These are phyloP conservation scores for Macrobrachium rosenbergii DNA, from an alignment of 1,140 invertebrate genomes.

Conservation along the genomic window DNA sequence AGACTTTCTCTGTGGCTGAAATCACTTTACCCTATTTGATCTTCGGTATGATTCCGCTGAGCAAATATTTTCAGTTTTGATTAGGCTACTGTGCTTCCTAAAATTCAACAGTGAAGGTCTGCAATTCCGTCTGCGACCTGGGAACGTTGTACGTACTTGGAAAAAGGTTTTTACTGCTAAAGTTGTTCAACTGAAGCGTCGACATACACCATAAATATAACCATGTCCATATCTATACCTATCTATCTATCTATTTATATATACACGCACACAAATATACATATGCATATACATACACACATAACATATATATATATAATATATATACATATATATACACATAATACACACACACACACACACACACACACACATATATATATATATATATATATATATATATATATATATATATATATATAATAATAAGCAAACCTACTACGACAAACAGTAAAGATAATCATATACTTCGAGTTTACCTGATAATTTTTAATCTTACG, in stretches of 20 bases:
- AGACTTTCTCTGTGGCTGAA: too few relatives aligned
- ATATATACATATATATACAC: conserved; percentile 29
- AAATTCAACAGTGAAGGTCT: too few relatives aligned
- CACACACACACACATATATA: conserved; percentile 22
- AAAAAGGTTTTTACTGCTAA: too few relatives aligned
- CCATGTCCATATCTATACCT: conserved; percentile 13
- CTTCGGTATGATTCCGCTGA: too few relatives aligned
- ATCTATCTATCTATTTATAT: conserved; percentile 20
- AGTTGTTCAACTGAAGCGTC: not conserved
- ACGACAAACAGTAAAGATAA: not conserved
- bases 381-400: conserved; percentile 27
- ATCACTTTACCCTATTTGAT: too few relatives aligned
- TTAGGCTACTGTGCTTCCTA: too few relatives aligned
- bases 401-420: conserved; percentile 39
- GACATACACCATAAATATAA: conserved; percentile 1
- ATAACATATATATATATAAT: conserved; percentile 31
- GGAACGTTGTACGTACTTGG: too few relatives aligned
- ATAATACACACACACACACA: conserved; percentile 28
- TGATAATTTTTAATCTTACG: too few relatives aligned
- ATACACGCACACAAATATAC: conserved; percentile 12
- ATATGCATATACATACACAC: conserved; percentile 5
- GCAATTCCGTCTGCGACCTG: too few relatives aligned
- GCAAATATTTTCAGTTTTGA: too few relatives aligned
- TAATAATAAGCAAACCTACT: not conserved
- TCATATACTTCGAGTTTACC: too few relatives aligned